phyloP scores from a whole-genome alignment of 2,113 vertebrate species.

The Collichthys lucidus region DNA sequence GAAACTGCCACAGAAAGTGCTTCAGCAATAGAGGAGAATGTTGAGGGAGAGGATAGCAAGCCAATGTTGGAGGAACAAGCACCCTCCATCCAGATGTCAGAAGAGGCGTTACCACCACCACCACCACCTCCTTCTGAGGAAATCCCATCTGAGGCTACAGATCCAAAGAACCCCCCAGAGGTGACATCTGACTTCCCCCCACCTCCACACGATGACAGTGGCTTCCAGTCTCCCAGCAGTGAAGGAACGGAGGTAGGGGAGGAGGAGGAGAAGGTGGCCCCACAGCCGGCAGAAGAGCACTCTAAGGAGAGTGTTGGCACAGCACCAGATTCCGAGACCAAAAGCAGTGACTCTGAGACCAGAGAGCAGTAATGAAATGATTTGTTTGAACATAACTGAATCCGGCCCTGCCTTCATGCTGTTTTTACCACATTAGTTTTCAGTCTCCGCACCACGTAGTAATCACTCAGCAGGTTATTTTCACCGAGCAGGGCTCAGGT shows the following conservation, averaged over 20 bases:
- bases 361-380: constrained; percentile 57
- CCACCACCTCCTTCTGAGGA: constrained; percentile 14
- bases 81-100: neutral
- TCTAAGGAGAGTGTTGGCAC: constrained; percentile 17
- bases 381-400: neutral
- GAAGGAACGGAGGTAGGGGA: constrained; percentile 34
- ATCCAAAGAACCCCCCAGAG: constrained; percentile 23
- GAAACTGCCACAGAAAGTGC: constrained; percentile 27
- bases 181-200: neutral
- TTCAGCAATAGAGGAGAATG: constrained; percentile 45
- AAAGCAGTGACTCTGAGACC: constrained; percentile 77
- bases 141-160: neutral
- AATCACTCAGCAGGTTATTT: neutral
- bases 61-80: constrained; percentile 12
- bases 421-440: neutral
- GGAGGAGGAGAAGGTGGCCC: neutral
- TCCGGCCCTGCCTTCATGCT: neutral
- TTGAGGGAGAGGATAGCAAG: constrained; percentile 38
- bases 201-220: constrained; percentile 47
- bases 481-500: constrained; percentile 53
- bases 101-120: constrained; percentile 6
- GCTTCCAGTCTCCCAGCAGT: constrained; percentile 53
- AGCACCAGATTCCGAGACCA: constrained; percentile 3
- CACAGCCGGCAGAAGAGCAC: neutral
- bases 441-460: neutral